Percentiles rank a stretch among this genome's conserved stretches.
Evolutionary conservation across 2,888 invertebrate species (phyloP).

Genomic region (Parnassius orleans): DNA sequence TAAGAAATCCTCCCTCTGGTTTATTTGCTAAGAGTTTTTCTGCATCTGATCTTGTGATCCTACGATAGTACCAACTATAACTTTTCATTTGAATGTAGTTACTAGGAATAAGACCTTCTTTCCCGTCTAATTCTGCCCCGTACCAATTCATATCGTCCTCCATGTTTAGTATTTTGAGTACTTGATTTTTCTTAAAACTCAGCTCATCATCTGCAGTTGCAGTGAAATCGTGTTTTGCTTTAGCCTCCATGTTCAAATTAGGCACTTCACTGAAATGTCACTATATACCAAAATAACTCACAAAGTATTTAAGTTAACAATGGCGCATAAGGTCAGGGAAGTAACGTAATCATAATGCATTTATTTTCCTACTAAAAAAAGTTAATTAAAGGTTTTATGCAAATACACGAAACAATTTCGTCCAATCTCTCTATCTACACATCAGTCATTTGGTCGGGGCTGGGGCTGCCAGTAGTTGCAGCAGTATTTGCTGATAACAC

Average conservation of each 20-base stretch:
- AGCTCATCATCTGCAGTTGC: slow-evolving; percentile 99
- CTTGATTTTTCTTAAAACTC: slow-evolving; percentile 97
- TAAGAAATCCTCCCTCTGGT: slow-evolving; percentile 99
- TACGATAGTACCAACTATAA: slow-evolving; percentile 99
- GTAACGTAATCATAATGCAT: slow-evolving; percentile 77
- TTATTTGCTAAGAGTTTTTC: slow-evolving; percentile 97
- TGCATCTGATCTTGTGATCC: slow-evolving; percentile 98
- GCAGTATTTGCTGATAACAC: no score
- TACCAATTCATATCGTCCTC: slow-evolving; percentile 99
- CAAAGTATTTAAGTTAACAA: slow-evolving; percentile 67
- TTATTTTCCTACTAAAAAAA: slow-evolving; percentile 56
- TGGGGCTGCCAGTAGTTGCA: no score
- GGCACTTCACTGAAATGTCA: slow-evolving; percentile 81
- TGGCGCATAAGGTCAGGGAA: slow-evolving; percentile 62
- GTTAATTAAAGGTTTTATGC: slow-evolving; percentile 47
- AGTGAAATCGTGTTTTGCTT: slow-evolving; percentile 99
- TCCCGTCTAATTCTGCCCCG: slow-evolving; percentile 98
- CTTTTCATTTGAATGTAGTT: slow-evolving; percentile 99
- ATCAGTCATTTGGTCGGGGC: slow-evolving; percentile 43
- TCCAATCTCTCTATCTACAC: slow-evolving; percentile 60
- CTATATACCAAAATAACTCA: slow-evolving; percentile 78
- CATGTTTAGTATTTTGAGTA: slow-evolving; percentile 99
- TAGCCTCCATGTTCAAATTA: slow-evolving; percentile 95
- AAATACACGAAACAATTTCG: slow-evolving; percentile 55
- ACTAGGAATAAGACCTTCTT: slow-evolving; percentile 98